Evolutionary conservation across 2,113 vertebrate species (phyloP), one percentile per base, ranked within the genome.

Genomic region (Nannobrachium achirus): DNA sequence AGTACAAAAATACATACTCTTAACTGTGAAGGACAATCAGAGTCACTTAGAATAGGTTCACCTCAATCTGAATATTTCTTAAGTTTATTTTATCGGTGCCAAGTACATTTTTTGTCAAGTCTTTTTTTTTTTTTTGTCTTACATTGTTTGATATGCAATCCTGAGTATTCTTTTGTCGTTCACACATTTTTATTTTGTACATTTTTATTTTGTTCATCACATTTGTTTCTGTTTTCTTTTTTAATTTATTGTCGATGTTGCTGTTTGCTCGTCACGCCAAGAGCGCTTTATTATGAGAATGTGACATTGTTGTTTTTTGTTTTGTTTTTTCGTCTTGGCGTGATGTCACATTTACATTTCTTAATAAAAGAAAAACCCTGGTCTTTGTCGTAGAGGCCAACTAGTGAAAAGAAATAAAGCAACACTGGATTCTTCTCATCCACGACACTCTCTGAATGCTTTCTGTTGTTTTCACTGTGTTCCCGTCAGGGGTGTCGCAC

Each of bases 1-100:
- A 85, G 78, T 79, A 78, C 75, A 75, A 16, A 75, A 16, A 82
- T 82, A 83, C 51, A 73, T 76, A 75, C 76, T 78, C 80, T 78
- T 81, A 86, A 84, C 86, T 91, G 92, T 92, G 89, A 91, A 90
- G 83, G 92, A 93, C 93, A 93, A 94, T 94, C 93, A 90, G 79
- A 87, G 88, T 89, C 84, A 88, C 82, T 66, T 77, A 77, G 73
- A 86, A 75, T 78, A 85, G 81, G 85, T 78, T 90, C 81, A 83
- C 81, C n/a, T 86, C 87, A 84, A 84, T 87, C 88, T 87, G 75
- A 85, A 84, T 75, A 76, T 78, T 68, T 71, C 75, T 85, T 82
- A 68, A 56, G 45, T 84, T 86, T 83, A 85, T 90, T 84, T 88
- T 85, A 88, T 86, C 91, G 88, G 90, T 92, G 92, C 91, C 92